Conservation (phyloP, 2,113 vertebrate genomes). For the Podocnemis expansa region DNA sequence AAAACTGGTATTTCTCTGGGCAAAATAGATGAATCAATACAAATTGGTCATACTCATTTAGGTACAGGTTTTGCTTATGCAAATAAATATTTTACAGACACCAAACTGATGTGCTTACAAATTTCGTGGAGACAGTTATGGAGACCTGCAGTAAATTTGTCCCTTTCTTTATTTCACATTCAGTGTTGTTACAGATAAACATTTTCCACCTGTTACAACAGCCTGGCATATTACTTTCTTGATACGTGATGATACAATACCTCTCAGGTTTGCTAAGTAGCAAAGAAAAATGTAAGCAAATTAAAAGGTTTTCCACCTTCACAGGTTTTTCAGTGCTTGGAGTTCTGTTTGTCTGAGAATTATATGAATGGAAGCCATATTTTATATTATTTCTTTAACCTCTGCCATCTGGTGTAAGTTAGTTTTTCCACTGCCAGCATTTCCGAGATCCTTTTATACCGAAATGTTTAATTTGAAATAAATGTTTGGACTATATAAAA, state of each 20-base stretch:
- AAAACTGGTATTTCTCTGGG: background rate
- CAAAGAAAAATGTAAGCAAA: conserved; percentile 80
- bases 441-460: conserved; percentile 67
- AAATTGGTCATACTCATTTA: background rate
- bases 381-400: conserved; percentile 80
- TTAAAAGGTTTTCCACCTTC: conserved; percentile 78
- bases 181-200: conserved; percentile 76
- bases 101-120: background rate
- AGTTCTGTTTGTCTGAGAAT: conserved; percentile 77
- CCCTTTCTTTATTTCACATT: conserved; percentile 73
- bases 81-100: conserved; percentile 37
- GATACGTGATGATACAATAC: conserved; percentile 80
- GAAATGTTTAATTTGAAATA: conserved; percentile 71
- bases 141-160: conserved; percentile 68
- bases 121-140: conserved; percentile 67
- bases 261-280: conserved; percentile 79
- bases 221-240: conserved; percentile 79
- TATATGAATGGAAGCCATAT: conserved; percentile 78
- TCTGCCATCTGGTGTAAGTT: conserved; percentile 79
- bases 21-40: background rate
- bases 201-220: conserved; percentile 80
- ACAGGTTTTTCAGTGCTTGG: conserved; percentile 74
- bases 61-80: conserved; percentile 35
- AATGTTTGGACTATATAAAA: conserved; percentile 72
- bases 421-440: conserved; percentile 77